A percentile compares a stretch with the other conserved stretches of the same genome.
Conservation (phyloP, 2,888 invertebrate genomes). For the Volucella zonaria region DNA sequence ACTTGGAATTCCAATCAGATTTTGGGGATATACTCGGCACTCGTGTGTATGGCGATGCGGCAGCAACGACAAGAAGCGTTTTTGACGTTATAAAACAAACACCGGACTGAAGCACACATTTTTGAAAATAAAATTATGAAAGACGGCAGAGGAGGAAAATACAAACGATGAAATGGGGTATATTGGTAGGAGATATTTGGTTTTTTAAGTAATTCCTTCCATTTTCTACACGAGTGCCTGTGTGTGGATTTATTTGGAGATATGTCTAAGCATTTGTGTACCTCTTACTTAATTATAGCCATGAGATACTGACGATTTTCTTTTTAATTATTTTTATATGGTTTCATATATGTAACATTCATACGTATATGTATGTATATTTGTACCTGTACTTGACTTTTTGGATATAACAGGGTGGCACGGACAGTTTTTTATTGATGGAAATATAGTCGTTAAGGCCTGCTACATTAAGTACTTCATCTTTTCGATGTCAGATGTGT, state of each 20-base stretch:
- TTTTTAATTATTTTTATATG: background rate
- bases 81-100: conserved; percentile 22
- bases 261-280: conserved; percentile 4
- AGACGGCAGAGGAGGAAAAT: background rate
- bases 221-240: conserved; percentile 17
- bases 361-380: too few relatives aligned
- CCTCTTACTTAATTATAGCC: background rate
- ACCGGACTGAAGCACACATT: conserved; percentile 9
- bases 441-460: too few relatives aligned
- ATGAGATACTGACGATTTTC: background rate
- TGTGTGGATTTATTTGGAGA: conserved; percentile 34
- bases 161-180: background rate
- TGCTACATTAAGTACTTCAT: too few relatives aligned
- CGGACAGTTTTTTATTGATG: too few relatives aligned
- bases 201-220: conserved; percentile 36
- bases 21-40: conserved; percentile 1
- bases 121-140: conserved; percentile 11
- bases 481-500: too few relatives aligned
- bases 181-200: background rate
- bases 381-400: too few relatives aligned
- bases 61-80: conserved; percentile 23
- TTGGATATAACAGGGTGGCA: too few relatives aligned
- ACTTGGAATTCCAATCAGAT: conserved; percentile 52
- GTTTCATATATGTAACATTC: background rate
- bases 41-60: background rate